phyloP scores from a whole-genome alignment of 23 tunicate species.

The Trididemnum miniatum region DNA sequence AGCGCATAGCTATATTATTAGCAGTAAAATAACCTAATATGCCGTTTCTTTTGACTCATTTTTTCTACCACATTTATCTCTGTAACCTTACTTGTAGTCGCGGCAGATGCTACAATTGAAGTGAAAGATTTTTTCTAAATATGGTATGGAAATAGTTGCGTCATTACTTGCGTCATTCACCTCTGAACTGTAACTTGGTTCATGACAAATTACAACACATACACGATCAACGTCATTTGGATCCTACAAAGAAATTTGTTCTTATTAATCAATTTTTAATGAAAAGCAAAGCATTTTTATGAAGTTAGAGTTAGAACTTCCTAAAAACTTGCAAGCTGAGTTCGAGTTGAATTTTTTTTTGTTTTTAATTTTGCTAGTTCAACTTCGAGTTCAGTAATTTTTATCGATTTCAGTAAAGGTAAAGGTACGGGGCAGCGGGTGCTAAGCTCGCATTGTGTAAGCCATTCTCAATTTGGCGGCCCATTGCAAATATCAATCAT shows the following conservation, averaged over 20 bases:
- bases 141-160: neutral
- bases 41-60: too few relatives aligned
- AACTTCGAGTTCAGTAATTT: too few relatives aligned
- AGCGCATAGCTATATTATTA: too few relatives aligned
- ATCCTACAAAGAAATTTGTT: neutral
- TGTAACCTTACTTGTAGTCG: neutral
- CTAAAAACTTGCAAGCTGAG: neutral
- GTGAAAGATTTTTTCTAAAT: neutral
- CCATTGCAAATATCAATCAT: too few relatives aligned
- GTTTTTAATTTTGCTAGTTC: too few relatives aligned
- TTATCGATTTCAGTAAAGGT: neutral
- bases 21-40: too few relatives aligned
- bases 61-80: too few relatives aligned
- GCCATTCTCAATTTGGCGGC: too few relatives aligned
- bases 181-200: too few relatives aligned
- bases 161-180: neutral
- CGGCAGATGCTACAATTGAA: neutral
- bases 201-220: neutral
- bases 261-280: neutral
- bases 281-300: too few relatives aligned
- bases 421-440: too few relatives aligned
- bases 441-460: too few relatives aligned
- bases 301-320: neutral
- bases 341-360: neutral
- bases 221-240: neutral